Percentiles rank a stretch among this genome's conserved stretches.
phyloP scores from a whole-genome alignment of 2,797 vertebrate species.

The Urosaurus nigricauda region DNA sequence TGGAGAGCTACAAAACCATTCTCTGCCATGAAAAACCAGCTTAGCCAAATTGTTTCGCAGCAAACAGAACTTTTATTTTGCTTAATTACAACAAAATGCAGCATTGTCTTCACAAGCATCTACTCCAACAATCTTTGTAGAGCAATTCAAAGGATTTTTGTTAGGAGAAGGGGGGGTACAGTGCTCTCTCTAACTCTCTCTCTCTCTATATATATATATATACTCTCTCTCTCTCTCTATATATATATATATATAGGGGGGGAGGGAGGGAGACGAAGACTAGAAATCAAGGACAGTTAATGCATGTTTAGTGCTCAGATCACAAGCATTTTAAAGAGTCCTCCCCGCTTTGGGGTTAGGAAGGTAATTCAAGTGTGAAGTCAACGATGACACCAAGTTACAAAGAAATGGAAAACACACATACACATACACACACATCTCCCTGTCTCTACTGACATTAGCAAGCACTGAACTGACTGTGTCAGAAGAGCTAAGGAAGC shows the following conservation, averaged over 20 bases:
- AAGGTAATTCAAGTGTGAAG: conserved; percentile 43
- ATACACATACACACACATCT: background rate
- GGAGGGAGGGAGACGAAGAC: background rate
- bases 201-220: background rate
- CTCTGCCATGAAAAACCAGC: conserved; percentile 58
- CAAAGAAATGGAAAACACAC: background rate
- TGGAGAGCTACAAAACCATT: conserved; percentile 66
- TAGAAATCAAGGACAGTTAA: background rate
- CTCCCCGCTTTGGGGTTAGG: too few species aligned
- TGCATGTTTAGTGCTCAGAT: background rate
- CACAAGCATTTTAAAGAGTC: background rate
- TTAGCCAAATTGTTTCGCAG: conserved; percentile 55
- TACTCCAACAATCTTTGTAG: conserved; percentile 37
- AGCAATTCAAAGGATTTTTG: background rate
- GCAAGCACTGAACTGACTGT: conserved; percentile 48
- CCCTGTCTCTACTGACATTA: conserved; percentile 64
- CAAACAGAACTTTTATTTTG: conserved; percentile 69
- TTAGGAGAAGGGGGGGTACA: background rate
- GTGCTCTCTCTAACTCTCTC: background rate
- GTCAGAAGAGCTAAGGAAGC: conserved; percentile 56
- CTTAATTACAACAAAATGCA: conserved; percentile 69
- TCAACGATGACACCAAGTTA: conserved; percentile 3
- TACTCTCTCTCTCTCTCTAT: too few species aligned
- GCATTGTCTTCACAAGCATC: conserved; percentile 45
- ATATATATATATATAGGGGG: too few species aligned